Percentiles rank a stretch among this genome's conserved stretches.
Evolutionary conservation across 2,113 vertebrate genomes (phyloP).

Genomic region (Rattus norvegicus): GRCr8 NC_086025.1:136957501-136958000

Average conservation of each 20-base stretch:
- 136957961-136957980: not conserved
- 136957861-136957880: not conserved
- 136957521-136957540: not conserved
- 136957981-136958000: not conserved
- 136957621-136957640: not conserved
- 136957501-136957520: not conserved
- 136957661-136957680: not conserved
- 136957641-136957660: not conserved
- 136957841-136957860: not conserved
- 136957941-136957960: not conserved
- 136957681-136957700: not conserved
- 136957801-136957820: not conserved
- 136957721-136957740: not conserved
- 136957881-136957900: not conserved
- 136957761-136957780: not conserved
- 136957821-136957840: not conserved
- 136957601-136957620: not conserved
- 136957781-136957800: not conserved
- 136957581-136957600: not conserved
- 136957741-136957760: not conserved
- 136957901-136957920: not conserved
- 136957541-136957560: not conserved
- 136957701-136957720: not conserved
- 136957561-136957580: not conserved
- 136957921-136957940: not conserved